phyloP scores from a whole-genome alignment of 2,797 vertebrate genomes.

The Novumbra hubbsi region DNA sequence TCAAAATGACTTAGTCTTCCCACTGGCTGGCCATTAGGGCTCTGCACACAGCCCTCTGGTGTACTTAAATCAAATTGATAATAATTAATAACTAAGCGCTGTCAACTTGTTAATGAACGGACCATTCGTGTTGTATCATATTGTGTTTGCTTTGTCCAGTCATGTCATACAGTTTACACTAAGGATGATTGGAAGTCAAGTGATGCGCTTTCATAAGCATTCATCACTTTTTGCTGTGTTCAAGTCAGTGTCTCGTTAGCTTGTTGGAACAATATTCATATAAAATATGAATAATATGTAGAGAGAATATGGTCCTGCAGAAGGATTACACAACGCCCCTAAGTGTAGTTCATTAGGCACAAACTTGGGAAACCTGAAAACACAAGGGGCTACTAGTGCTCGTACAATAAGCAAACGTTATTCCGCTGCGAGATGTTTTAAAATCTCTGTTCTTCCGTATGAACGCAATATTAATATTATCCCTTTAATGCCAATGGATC shows the following conservation, averaged over 20 bases:
- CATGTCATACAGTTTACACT: conserved; percentile 45
- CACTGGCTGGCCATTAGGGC: conserved; percentile 72
- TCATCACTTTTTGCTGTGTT: conserved; percentile 53
- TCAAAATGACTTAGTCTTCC: conserved; percentile 70
- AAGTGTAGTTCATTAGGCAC: background rate
- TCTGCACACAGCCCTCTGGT: conserved; percentile 65
- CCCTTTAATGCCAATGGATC: conserved; percentile 25
- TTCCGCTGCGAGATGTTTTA: conserved; percentile 19
- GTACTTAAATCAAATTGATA: conserved; percentile 77
- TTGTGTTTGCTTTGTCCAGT: conserved; percentile 60
- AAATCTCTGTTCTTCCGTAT: background rate
- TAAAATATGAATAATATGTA: background rate
- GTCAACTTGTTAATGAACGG: conserved; percentile 74
- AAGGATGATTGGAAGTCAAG: conserved; percentile 40
- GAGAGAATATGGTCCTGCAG: background rate
- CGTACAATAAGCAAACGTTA: background rate
- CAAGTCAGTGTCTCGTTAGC: conserved; percentile 26
- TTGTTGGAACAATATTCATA: conserved; percentile 21
- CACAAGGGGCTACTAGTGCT: background rate
- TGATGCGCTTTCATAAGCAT: conserved; percentile 47
- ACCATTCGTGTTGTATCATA: conserved; percentile 64
- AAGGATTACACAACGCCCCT: background rate
- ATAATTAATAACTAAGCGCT: conserved; percentile 75
- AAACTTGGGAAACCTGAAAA: background rate
- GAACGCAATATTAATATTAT: background rate